These are phyloP conservation scores for Myxocyprinus asiaticus DNA, from an alignment of 2,113 vertebrate species.

Conservation along the genomic window DNA sequence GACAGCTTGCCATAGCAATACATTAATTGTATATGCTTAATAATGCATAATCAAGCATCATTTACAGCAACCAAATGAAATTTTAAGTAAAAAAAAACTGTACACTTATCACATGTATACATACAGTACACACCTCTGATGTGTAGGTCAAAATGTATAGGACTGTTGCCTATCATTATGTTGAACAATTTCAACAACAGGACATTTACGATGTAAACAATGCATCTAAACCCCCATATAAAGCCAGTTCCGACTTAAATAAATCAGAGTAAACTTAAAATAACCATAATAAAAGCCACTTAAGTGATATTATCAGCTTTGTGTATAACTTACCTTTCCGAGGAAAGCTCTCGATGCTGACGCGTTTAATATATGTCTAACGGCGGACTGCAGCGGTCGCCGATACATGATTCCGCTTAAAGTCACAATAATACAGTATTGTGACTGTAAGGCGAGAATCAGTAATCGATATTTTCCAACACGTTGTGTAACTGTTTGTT, in stretches of 20 bases:
- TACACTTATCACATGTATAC: too few species aligned
- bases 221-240: too few species aligned
- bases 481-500: slow-evolving; percentile 57
- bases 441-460: slow-evolving; percentile 48
- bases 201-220: not conserved
- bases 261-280: not conserved
- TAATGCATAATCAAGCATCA: too few species aligned
- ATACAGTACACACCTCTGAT: too few species aligned
- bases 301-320: slow-evolving; percentile 4
- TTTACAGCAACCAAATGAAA: too few species aligned
- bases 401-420: slow-evolving; percentile 70
- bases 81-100: too few species aligned
- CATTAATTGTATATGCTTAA: too few species aligned
- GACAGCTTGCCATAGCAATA: too few species aligned
- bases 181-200: not conserved
- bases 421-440: slow-evolving; percentile 10
- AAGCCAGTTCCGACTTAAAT: too few species aligned
- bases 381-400: slow-evolving; percentile 68
- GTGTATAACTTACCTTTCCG: slow-evolving; percentile 65
- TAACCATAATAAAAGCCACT: not conserved
- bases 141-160: too few species aligned
- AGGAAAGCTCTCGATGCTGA: slow-evolving; percentile 52
- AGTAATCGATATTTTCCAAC: not conserved
- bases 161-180: too few species aligned
- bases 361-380: slow-evolving; percentile 50